phyloP scores from a whole-genome alignment of 1,140 invertebrate species.

The Mya arenaria region DNA sequence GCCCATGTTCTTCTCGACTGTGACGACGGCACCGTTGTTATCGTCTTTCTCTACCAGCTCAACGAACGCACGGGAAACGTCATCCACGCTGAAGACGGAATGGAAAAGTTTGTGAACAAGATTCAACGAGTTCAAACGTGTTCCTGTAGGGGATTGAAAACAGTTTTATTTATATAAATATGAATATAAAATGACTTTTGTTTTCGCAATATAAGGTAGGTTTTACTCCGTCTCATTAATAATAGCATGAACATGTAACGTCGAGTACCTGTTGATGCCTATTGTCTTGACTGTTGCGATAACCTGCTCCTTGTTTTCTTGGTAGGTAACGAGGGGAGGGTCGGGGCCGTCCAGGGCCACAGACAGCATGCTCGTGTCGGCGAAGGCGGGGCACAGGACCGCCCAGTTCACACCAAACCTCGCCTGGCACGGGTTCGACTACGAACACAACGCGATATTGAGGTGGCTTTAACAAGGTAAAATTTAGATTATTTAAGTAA shows the following conservation, averaged over 20 bases:
- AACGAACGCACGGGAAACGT: background rate
- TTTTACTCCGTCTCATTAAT: too few species aligned
- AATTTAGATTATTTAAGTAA: too few species aligned
- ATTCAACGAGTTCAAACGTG: too few species aligned
- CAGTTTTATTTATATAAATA: too few species aligned
- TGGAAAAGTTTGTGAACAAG: too few species aligned
- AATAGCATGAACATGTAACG: too few species aligned
- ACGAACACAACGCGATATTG: too few species aligned
- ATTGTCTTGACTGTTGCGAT: background rate
- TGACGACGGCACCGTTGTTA: conserved; percentile 45
- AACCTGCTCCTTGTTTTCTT: conserved; percentile 25
- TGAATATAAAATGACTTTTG: too few species aligned
- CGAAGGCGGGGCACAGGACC: conserved; percentile 46
- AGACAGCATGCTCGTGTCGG: conserved; percentile 33
- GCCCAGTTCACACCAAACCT: conserved; percentile 34
- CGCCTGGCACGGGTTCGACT: conserved; percentile 2
- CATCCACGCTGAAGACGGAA: conserved; percentile 9
- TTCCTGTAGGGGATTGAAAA: too few species aligned
- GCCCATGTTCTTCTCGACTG: conserved; percentile 4
- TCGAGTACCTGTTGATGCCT: conserved; percentile 34
- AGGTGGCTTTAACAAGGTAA: too few species aligned
- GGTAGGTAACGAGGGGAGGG: conserved; percentile 1
- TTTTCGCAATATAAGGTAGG: too few species aligned
- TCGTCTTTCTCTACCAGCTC: conserved; percentile 44
- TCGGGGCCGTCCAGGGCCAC: background rate